A percentile compares a stretch with the other conserved stretches of the same genome.
phyloP scores from a whole-genome alignment of 1,140 invertebrate species.

The Zaprionus camerounensis region DNA sequence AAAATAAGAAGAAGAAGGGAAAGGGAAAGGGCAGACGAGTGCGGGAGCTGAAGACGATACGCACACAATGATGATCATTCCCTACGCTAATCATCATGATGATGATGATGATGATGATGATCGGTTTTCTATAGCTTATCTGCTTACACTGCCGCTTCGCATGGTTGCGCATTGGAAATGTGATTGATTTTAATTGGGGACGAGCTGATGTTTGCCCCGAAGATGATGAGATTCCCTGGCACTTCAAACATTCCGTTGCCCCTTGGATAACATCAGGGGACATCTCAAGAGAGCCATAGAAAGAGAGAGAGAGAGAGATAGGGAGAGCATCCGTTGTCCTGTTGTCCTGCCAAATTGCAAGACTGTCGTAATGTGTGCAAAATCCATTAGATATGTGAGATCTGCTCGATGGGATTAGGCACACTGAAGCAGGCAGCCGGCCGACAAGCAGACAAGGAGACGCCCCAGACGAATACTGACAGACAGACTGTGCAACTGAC shows the following conservation, averaged over 20 bases:
- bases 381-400: conserved; percentile 80
- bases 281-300: conserved; percentile 39
- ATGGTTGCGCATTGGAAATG: conserved; percentile 61
- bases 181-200: conserved; percentile 79
- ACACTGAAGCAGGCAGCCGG: conserved; percentile 14
- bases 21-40: conserved; percentile 1
- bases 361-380: conserved; percentile 67
- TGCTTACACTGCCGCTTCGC: conserved; percentile 55
- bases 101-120: conserved; percentile 54
- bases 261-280: conserved; percentile 63
- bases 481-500: background rate
- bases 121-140: conserved; percentile 61
- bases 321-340: conserved; percentile 44
- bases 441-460: conserved; percentile 4
- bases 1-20: conserved; percentile 17
- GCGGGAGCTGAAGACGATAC: conserved; percentile 1
- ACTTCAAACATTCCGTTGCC: conserved; percentile 40
- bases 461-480: conserved; percentile 1
- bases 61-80: conserved; percentile 32
- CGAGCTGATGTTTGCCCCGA: conserved; percentile 53
- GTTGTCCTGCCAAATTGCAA: conserved; percentile 47
- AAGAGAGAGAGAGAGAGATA: background rate
- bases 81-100: conserved; percentile 21
- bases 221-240: conserved; percentile 55
- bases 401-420: conserved; percentile 67